A percentile compares a stretch with the other conserved stretches of the same genome.
Evolutionary conservation across 1,140 invertebrate species (phyloP).

Genomic region (Pentalonia nigronervosa): DNA sequence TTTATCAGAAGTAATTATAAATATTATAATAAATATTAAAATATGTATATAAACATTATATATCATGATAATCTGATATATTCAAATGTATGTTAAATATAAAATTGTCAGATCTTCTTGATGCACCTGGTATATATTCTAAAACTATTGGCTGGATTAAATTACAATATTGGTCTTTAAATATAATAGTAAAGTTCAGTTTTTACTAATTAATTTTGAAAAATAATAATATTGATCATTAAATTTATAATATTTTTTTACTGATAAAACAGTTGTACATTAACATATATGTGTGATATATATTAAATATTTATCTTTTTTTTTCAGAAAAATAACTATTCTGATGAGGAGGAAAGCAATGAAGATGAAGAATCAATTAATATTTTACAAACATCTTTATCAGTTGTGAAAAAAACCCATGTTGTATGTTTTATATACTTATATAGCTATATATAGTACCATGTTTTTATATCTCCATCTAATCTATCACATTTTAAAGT

Average conservation of each 20-base stretch:
- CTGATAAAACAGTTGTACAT: not conserved
- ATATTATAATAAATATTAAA: too few relatives aligned
- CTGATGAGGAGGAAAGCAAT: conserved; percentile 7
- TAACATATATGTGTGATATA: not conserved
- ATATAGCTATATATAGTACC: not conserved
- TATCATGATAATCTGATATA: not conserved
- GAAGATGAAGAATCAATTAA: not conserved
- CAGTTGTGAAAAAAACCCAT: conserved; percentile 7
- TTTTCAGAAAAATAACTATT: conserved; percentile 28
- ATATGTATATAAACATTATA: not conserved
- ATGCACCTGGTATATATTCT: not conserved
- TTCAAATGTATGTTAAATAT: not conserved
- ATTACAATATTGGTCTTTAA: too few relatives aligned
- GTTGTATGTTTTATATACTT: not conserved
- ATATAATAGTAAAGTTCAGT: too few relatives aligned
- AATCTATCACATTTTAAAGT: not conserved
- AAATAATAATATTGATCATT: not conserved
- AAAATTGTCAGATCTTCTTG: not conserved
- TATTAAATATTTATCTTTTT: not conserved
- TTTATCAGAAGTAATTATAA: conserved; percentile 7
- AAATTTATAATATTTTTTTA: not conserved
- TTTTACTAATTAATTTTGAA: not conserved
- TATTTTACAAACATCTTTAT: not conserved
- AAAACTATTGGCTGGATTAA: not conserved
- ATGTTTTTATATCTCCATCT: not conserved